Evolutionary conservation across 2,113 vertebrate species (phyloP).

Genomic region (Ailurus styani): DNA sequence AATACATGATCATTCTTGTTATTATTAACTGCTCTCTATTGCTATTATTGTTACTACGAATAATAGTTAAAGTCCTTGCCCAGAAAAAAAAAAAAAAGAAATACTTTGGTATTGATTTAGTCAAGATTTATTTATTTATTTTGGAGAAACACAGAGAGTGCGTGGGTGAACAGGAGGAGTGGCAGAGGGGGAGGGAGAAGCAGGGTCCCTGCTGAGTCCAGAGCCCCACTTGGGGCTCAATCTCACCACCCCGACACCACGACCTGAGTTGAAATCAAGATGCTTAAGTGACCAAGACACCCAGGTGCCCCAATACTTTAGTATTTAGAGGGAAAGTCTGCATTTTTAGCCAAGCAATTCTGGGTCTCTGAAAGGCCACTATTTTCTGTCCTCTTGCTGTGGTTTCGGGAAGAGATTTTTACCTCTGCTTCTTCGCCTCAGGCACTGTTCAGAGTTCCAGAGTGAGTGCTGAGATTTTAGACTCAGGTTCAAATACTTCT

Average conservation of each 20-base stretch:
- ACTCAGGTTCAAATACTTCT: background rate
- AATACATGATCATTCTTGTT: background rate
- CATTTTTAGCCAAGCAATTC: background rate
- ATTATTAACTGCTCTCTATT: background rate
- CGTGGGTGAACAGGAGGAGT: background rate
- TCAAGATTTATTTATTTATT: background rate
- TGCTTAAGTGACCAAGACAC: background rate
- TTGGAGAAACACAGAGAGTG: background rate
- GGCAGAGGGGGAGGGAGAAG: background rate
- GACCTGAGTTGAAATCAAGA: background rate
- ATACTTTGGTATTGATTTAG: background rate
- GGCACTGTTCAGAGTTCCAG: background rate
- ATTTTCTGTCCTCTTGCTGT: background rate
- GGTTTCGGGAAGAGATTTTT: background rate
- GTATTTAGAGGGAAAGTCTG: background rate
- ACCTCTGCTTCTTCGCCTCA: background rate
- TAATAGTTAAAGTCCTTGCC: background rate
- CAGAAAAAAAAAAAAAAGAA: background rate
- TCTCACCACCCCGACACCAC: background rate
- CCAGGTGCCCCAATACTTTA: background rate
- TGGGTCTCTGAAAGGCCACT: background rate
- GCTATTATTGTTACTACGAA: background rate
- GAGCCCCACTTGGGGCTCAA: background rate
- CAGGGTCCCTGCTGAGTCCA: background rate
- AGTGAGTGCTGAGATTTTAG: background rate